Percentiles rank a stretch among this genome's conserved stretches.
phyloP scores from a whole-genome alignment of 2,113 vertebrate genomes.

The Elachura formosa region DNA sequence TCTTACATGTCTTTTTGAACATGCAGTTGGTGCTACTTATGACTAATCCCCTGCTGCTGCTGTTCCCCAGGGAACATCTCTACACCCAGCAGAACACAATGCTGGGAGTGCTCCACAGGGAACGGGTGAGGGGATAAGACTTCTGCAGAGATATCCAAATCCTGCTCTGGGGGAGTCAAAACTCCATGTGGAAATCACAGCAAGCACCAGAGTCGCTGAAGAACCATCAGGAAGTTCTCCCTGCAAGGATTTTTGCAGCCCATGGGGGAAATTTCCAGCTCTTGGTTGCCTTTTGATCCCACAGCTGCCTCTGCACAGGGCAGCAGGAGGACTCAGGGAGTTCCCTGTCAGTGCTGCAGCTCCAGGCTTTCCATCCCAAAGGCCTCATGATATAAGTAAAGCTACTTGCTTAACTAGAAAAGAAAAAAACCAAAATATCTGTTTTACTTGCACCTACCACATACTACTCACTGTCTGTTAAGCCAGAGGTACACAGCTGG shows the following conservation, averaged over 20 bases:
- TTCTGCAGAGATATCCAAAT: neutral
- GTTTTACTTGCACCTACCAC: neutral
- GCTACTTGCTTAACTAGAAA: neutral
- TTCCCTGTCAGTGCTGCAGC: neutral
- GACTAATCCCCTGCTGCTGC: constrained; percentile 20
- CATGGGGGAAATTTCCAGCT: neutral
- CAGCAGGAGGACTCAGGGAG: neutral
- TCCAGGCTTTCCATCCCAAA: neutral
- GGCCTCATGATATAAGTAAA: neutral
- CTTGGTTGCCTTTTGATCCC: neutral
- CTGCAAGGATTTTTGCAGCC: neutral
- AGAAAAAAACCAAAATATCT: neutral
- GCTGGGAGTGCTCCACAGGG: neutral
- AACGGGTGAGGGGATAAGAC: neutral
- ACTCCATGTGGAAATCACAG: neutral
- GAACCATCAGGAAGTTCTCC: neutral
- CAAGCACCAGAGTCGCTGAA: neutral
- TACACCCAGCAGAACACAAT: neutral
- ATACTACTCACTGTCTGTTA: neutral
- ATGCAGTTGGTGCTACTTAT: neutral
- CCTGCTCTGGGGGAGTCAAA: neutral
- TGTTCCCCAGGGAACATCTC: neutral
- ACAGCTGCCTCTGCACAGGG: neutral
- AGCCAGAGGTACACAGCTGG: neutral
- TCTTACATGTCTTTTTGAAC: neutral